These are phyloP conservation scores for mouse (Mus musculus) DNA, from an alignment of 2,113 vertebrate genomes.

Conservation along the genomic window DNA sequence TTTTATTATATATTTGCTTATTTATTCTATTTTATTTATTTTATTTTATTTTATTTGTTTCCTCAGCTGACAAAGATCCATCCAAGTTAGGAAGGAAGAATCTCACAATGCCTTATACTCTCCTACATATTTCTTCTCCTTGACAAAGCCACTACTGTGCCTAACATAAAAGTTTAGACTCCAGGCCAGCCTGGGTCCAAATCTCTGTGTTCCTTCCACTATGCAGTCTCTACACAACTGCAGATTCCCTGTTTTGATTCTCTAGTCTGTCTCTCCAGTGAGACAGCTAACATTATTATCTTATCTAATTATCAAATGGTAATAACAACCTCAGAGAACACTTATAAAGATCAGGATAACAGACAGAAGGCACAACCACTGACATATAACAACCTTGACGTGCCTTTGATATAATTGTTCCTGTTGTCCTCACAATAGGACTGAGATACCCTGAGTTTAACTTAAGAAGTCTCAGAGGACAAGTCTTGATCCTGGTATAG, in stretches of 20 bases:
- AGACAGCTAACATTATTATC: background rate
- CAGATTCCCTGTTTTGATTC: background rate
- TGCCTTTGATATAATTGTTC: background rate
- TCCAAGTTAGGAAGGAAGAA: background rate
- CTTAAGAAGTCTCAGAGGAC: background rate
- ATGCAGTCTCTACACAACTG: too few relatives aligned
- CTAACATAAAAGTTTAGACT: background rate
- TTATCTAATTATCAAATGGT: background rate
- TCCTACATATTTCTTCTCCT: background rate
- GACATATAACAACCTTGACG: background rate
- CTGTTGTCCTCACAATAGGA: background rate
- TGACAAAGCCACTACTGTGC: background rate
- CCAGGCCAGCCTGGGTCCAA: background rate
- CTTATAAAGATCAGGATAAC: background rate
- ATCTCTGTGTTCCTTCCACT: background rate
- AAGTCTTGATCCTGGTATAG: background rate
- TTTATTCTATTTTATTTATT: too few relatives aligned
- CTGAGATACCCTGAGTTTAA: background rate
- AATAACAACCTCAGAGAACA: background rate
- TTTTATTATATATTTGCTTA: too few relatives aligned
- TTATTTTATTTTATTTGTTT: background rate
- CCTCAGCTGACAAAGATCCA: background rate
- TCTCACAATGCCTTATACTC: background rate
- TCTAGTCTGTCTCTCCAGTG: background rate
- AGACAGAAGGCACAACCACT: background rate